Conservation (phyloP, 2,113 vertebrate genomes). For the Phodopus roborovskii region DNA sequence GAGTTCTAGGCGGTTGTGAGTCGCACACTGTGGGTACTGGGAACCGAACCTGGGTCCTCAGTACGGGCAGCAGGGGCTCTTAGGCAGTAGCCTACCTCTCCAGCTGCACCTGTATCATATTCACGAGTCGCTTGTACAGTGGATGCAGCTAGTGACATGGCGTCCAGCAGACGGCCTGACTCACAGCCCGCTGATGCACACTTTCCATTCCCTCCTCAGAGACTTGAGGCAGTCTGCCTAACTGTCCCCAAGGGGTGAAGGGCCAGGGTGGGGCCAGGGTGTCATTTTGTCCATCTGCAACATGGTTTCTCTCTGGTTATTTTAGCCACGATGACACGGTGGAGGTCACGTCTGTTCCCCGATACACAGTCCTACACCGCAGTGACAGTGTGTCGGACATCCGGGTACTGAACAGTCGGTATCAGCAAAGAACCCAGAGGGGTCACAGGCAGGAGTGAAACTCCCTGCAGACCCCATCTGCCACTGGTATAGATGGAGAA, state of each 20-base stretch:
- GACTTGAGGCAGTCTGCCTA: background rate
- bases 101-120: background rate
- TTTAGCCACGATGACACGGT: background rate
- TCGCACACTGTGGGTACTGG: too few relatives aligned
- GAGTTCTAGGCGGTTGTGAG: background rate
- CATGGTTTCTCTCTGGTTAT: background rate
- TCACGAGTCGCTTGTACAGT: background rate
- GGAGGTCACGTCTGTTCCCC: too few relatives aligned
- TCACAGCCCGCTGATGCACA: background rate
- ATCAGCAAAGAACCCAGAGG: accelerated
- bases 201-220: background rate
- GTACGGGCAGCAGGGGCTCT: background rate
- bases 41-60: too few relatives aligned
- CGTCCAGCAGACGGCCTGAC: background rate
- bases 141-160: background rate
- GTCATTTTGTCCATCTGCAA: background rate
- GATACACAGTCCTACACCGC: accelerated
- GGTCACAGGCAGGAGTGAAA: accelerated
- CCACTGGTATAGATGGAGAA: accelerated
- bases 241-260: background rate
- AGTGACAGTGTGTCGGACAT: accelerated
- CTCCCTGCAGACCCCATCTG: background rate
- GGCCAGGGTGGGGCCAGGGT: background rate
- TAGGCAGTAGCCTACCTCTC: accelerated
- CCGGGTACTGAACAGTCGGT: background rate